Conservation (phyloP, 2,888 invertebrate species). For the Cheilosia grossa region DNA sequence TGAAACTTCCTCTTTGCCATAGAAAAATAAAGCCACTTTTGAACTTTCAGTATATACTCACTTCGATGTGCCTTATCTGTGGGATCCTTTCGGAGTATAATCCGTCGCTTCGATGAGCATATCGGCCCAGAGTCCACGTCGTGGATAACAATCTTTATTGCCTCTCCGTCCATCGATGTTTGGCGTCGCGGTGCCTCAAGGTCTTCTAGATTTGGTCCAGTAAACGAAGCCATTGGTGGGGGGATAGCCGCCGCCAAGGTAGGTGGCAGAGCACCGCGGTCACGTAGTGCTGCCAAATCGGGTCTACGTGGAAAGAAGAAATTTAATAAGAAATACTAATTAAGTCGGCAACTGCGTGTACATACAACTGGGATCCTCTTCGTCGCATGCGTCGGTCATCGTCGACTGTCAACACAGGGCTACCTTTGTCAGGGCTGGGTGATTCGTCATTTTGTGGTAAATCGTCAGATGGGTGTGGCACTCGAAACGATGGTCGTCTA, state of each 20-base stretch:
- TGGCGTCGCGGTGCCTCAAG: constrained; percentile 88
- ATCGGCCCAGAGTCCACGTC: constrained; percentile 92
- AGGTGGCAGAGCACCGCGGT: constrained; percentile 84
- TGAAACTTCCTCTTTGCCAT: background rate
- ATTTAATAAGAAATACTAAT: background rate
- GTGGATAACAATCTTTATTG: constrained; percentile 96
- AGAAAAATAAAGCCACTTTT: background rate
- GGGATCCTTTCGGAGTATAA: constrained; percentile 90
- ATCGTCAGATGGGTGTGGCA: constrained; percentile 85
- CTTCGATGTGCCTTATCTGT: constrained; percentile 93
- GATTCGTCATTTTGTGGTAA: constrained; percentile 83
- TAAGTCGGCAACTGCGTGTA: constrained; percentile 75
- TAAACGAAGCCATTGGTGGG: constrained; percentile 82
- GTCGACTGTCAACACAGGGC: constrained; percentile 86
- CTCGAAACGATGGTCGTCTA: constrained; percentile 86
- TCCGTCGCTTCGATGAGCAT: constrained; percentile 88
- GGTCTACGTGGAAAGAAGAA: constrained; percentile 85
- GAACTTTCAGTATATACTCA: constrained; percentile 84
- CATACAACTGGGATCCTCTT: constrained; percentile 93
- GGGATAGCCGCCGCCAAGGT: constrained; percentile 82
- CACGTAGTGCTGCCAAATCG: constrained; percentile 87
- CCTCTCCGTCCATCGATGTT: constrained; percentile 95
- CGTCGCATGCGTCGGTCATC: constrained; percentile 89
- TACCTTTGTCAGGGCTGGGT: constrained; percentile 85
- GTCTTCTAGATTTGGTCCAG: constrained; percentile 86